Conservation (phyloP, 1,140 invertebrate species). For the Mamestra configurata region DNA sequence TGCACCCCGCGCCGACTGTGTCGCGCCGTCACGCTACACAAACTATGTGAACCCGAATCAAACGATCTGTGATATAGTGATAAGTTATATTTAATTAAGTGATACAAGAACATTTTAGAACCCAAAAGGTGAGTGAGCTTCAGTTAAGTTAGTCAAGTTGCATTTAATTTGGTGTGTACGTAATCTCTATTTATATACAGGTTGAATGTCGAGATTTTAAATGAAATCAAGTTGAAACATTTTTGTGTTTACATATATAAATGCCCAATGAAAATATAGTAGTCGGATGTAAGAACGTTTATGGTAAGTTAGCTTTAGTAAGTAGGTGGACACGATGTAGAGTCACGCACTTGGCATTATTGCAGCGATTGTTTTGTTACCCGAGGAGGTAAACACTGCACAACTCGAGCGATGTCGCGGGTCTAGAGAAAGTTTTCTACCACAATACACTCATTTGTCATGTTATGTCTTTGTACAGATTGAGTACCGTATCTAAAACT, state of each 20-base stretch:
- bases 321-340: conserved; percentile 25
- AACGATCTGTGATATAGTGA: conserved; percentile 85
- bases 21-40: conserved; percentile 62
- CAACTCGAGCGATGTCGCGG: conserved; percentile 31
- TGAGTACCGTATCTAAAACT: not conserved
- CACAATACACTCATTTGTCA: conserved; percentile 40
- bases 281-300: not conserved
- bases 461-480: not conserved
- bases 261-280: not conserved
- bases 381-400: conserved; percentile 57
- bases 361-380: conserved; percentile 60
- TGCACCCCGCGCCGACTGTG: conserved; percentile 65
- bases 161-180: conserved; percentile 48
- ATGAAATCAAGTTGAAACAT: conserved; percentile 37
- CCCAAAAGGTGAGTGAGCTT: conserved; percentile 62
- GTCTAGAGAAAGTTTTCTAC: conserved; percentile 62
- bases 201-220: conserved; percentile 38
- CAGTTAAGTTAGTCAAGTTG: conserved; percentile 18
- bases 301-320: not conserved
- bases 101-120: conserved; percentile 55
- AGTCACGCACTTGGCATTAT: conserved; percentile 28
- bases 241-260: conserved; percentile 5
- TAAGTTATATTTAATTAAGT: conserved; percentile 74
- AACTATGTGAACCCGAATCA: conserved; percentile 76
- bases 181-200: conserved; percentile 59